Percentiles rank a stretch among this genome's conserved stretches.
phyloP scores from a whole-genome alignment of 2,113 vertebrate species.

The Caranx ignobilis region DNA sequence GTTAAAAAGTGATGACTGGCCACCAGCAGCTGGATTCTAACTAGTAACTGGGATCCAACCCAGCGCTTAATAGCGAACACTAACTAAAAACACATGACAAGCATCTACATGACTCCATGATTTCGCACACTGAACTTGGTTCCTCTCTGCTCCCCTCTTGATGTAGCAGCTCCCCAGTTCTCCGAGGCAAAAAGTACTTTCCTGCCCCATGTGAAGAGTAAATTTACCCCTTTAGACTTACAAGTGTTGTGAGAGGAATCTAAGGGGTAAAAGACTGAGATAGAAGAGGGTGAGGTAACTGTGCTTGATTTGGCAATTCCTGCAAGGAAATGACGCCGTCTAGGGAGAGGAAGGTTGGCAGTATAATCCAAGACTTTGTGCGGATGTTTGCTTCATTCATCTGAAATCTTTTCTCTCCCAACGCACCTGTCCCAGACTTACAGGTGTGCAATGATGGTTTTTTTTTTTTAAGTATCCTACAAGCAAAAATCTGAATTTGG shows the following conservation, averaged over 20 bases:
- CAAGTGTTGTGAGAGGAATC: slow-evolving; percentile 13
- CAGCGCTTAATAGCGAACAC: slow-evolving; percentile 5
- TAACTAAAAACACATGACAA: slow-evolving; percentile 33
- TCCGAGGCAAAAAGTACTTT: slow-evolving; percentile 56
- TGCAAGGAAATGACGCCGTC: slow-evolving; percentile 36
- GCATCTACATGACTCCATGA: slow-evolving; percentile 29
- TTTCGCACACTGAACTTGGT: slow-evolving; percentile 22
- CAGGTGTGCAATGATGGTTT: slow-evolving; percentile 1
- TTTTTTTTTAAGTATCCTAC: background rate
- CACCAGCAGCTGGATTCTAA: slow-evolving; percentile 28
- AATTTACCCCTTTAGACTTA: slow-evolving; percentile 12
- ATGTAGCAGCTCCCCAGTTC: slow-evolving; percentile 66
- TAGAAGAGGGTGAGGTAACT: slow-evolving; percentile 39
- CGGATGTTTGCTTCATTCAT: slow-evolving; percentile 38
- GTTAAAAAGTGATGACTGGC: slow-evolving; percentile 45
- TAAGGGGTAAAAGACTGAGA: slow-evolving; percentile 15
- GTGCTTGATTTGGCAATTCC: slow-evolving; percentile 44
- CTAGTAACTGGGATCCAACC: background rate
- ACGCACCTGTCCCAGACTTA: slow-evolving; percentile 20
- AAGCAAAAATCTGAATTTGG: slow-evolving; percentile 19
- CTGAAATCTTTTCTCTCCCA: slow-evolving; percentile 9
- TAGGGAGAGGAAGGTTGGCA: slow-evolving; percentile 57
- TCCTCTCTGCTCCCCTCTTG: slow-evolving; percentile 41
- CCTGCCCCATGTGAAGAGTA: slow-evolving; percentile 37
- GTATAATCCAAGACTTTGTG: slow-evolving; percentile 59